These are phyloP conservation scores for Balanococcus diminutus DNA, from an alignment of 2,888 invertebrate genomes.

Conservation along the genomic window DNA sequence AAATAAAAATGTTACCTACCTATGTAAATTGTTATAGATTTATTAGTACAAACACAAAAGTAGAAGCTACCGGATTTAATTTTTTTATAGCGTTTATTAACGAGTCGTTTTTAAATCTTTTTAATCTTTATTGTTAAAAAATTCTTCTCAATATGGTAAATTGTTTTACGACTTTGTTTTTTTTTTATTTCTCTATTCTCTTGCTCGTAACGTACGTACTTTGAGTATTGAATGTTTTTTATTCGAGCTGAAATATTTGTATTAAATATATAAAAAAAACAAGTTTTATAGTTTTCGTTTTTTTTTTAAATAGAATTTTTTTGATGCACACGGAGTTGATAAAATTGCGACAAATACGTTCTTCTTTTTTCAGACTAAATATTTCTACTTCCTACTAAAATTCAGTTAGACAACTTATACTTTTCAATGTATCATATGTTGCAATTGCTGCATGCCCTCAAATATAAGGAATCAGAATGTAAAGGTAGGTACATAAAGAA, in stretches of 20 bases:
- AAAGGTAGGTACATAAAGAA: too few species aligned
- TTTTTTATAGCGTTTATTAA: conserved; percentile 29
- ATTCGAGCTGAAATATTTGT: not conserved
- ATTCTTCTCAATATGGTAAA: conserved; percentile 3
- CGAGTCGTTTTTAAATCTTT: conserved; percentile 8
- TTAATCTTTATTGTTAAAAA: conserved; percentile 12
- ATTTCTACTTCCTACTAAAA: not conserved
- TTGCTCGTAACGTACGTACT: not conserved
- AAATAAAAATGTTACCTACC: conserved; percentile 26
- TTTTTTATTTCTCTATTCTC: not conserved
- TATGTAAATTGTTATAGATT: not conserved
- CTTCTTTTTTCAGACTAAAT: not conserved
- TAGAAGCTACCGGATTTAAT: conserved; percentile 1
- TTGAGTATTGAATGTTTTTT: not conserved
- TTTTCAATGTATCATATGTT: not conserved
- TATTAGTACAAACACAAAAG: not conserved
- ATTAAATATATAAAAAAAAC: not conserved
- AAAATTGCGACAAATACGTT: not conserved
- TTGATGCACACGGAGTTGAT: not conserved
- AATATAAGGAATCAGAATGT: too few species aligned
- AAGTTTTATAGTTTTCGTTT: not conserved
- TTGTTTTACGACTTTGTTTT: conserved; percentile 2
- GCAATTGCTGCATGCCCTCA: too few species aligned
- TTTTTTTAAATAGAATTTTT: not conserved
- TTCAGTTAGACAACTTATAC: not conserved